Evolutionary conservation across 1,140 invertebrate genomes (phyloP).

Genomic region (Ectropis grisescens): DNA sequence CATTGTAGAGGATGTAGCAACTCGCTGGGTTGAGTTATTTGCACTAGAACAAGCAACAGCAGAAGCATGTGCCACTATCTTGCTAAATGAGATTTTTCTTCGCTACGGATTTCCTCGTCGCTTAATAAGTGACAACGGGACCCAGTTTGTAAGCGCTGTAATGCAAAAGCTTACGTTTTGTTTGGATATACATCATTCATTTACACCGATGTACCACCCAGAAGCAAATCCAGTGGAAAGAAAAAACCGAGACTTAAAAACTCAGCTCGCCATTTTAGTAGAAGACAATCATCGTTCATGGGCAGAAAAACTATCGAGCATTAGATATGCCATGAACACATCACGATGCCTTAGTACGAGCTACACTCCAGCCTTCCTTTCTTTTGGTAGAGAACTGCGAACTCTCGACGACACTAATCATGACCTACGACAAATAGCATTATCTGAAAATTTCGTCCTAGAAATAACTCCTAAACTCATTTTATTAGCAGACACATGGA

Average conservation of each 20-base stretch:
- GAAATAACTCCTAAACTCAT: constrained; percentile 16
- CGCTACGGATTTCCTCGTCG: background rate
- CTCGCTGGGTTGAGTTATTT: too few species aligned
- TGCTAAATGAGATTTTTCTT: background rate
- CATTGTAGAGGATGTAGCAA: too few species aligned
- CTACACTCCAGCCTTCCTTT: constrained; percentile 44
- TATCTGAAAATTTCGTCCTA: constrained; percentile 20
- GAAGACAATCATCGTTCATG: constrained; percentile 26
- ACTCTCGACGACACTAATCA: constrained; percentile 10
- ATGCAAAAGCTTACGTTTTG: background rate
- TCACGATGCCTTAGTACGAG: constrained; percentile 30
- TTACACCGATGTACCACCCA: background rate
- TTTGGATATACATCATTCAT: background rate
- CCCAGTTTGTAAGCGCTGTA: background rate
- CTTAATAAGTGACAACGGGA: background rate
- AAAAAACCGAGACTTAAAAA: constrained; percentile 20
- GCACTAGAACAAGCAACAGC: too few species aligned
- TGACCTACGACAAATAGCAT: constrained; percentile 19
- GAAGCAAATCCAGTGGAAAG: background rate
- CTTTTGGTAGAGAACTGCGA: constrained; percentile 30
- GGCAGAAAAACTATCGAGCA: constrained; percentile 28
- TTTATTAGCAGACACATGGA: constrained; percentile 8
- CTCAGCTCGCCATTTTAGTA: constrained; percentile 30
- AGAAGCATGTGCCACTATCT: too few species aligned
- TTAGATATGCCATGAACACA: constrained; percentile 52